Base-by-base conservation (phyloP, 2,797 vertebrate genomes). In the Buphagus erythrorhynchus region DNA sequence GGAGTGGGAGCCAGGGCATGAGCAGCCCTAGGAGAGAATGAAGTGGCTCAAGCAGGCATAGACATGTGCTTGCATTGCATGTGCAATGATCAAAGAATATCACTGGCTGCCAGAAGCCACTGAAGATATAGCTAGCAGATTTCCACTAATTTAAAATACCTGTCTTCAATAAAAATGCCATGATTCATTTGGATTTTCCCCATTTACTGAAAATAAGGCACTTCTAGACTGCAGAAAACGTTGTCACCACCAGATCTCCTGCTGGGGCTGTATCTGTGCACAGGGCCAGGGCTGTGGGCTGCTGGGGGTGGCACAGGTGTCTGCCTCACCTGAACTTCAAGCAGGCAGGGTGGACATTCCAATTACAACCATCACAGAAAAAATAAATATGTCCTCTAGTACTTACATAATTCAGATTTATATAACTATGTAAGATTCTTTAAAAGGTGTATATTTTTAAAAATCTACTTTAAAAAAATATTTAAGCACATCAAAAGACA, bases 191-290 rank as follows among this genome's bases (percentile, higher is more conserved):
- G 18, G 16, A 69, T 49, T 83, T 65, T 55, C 63, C 35, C 55
- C 43, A 42, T 63, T 76, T 67, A 46, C 28, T 48, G 52, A 68
- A 78, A 1, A 5, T n/a, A 74, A 74, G 42, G 51, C 46, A 52
- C 25, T 84, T 63, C 29, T 26, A 38, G 71, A 36, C 35, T 29
- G 46, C 51, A 42, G 14, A 29, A 43, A 48, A 68, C 12, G 8
- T 48, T 74, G 40, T 28, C 26, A 85, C 29, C 38, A 49, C 4
- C 42, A 52, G 14, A 75, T 74, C 24, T 40, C 40, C 15, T 79
- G 36, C 38, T 35, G 26, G 33, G 2, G 1, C 49, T 0, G 0
- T 36, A n/a, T 18, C 59, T 10, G 26, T 16, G 40, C 31, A 13
- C 38, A 22, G 43, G 26, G 40, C 10, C 28, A 16, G 35, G 42